A percentile compares a stretch with the other conserved stretches of the same genome.
Evolutionary conservation across 2,888 invertebrate species (phyloP).

Genomic region (Exephanes ischioxanthus): DNA sequence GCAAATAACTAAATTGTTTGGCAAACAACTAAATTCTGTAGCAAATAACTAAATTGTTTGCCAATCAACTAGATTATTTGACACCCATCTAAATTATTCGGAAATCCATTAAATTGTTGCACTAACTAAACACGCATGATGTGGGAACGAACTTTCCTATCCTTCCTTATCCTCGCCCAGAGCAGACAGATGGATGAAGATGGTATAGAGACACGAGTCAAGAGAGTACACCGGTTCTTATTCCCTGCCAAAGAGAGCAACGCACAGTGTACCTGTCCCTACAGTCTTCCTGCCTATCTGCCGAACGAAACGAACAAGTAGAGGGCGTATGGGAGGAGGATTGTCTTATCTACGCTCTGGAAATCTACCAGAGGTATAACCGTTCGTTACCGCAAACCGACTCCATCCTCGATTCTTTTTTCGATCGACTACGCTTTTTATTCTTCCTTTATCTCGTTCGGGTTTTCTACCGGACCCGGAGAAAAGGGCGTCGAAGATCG

Average conservation of each 20-base stretch:
- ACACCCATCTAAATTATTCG: too few relatives aligned
- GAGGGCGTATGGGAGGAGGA: slow-evolving; percentile 29
- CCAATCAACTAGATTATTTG: too few relatives aligned
- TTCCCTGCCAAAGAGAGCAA: neutral
- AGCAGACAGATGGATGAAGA: slow-evolving; percentile 52
- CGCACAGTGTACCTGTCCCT: neutral
- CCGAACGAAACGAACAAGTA: slow-evolving; percentile 21
- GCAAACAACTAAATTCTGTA: too few relatives aligned
- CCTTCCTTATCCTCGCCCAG: neutral
- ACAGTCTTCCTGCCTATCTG: neutral
- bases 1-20: too few relatives aligned
- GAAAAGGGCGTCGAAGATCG: slow-evolving; percentile 18
- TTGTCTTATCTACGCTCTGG: slow-evolving; percentile 50
- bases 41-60: too few relatives aligned
- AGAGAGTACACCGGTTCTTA: slow-evolving; percentile 31
- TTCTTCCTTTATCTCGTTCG: neutral
- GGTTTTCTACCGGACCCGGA: neutral
- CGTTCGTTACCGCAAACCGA: slow-evolving; percentile 33
- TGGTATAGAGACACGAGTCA: slow-evolving; percentile 24
- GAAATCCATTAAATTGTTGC: neutral
- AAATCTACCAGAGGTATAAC: slow-evolving; percentile 52
- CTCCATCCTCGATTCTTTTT: slow-evolving; percentile 14
- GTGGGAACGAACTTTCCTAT: neutral
- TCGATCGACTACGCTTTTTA: slow-evolving; percentile 6
- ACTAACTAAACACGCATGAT: neutral